Evolutionary conservation across 1,140 invertebrate species (phyloP), one percentile per base, ranked within the genome.

Genomic region (Galleria mellonella): DNA sequence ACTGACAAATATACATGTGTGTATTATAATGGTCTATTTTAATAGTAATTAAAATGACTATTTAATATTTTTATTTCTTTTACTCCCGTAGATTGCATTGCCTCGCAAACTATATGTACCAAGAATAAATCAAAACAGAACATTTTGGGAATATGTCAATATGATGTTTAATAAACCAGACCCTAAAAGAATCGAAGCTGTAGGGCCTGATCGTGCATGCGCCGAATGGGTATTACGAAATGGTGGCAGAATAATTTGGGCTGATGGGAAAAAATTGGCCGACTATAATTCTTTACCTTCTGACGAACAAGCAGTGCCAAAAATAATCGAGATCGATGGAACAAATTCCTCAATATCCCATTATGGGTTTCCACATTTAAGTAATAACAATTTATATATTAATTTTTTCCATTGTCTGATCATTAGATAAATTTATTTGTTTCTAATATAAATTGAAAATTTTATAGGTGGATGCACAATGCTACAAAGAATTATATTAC

Each of bases 141-240:
- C 29, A 30, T 77, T 87, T 50, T 87, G 83, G 83, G 83, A 87
- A 56, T 89, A 86, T 77, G 71, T 89, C 0, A 89, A 89, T 55
- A 82, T 88, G 71, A 88, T 88, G 72, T 89, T 89, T 51, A 88
- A 93, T 88, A 84, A 79, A 48, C 89, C 92, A 43, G 93, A 94
- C 72, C 55, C 83, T 15, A 83, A 89, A 4, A 82, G 94, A 55
- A 89, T 95, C 23, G 89, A 92, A 73, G 75, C 89, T 59, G 87
- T 96, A 47, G 96, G 96, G 0, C 89, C 95, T 2, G 95, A 97
- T 74, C 70, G 92, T 64, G 92, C 93, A n/a, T 96, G 95, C 87
- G 94, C 96, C 2, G 96, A 97, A 86, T 97, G 96, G 96, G 86
- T 97, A 8, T 72, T 96, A 32, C 83, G 90, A 64, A 95, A 95